phyloP scores from a whole-genome alignment of 1,140 invertebrate genomes.

The Drosophila willistoni region DNA sequence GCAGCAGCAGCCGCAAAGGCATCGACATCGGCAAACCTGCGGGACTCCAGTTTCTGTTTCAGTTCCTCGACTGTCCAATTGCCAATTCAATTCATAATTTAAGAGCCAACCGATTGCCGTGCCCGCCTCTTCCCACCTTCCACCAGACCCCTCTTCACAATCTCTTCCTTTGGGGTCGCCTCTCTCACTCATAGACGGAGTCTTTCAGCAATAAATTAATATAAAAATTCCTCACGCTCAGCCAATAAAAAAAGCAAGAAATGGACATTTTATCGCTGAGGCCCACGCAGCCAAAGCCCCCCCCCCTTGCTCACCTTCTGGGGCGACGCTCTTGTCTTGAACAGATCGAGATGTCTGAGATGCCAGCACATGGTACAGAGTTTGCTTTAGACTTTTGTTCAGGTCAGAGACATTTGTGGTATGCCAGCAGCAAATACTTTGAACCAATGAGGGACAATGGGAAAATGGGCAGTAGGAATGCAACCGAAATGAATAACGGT shows the following conservation, averaged over 20 bases:
- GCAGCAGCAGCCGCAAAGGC: constrained; percentile 40
- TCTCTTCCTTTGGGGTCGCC: not conserved
- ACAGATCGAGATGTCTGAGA: constrained; percentile 63
- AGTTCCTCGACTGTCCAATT: constrained; percentile 33
- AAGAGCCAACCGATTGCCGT: constrained; percentile 62
- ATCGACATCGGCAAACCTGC: constrained; percentile 31
- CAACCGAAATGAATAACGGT: not conserved
- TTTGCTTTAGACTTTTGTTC: constrained; percentile 57
- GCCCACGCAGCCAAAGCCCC: constrained; percentile 1
- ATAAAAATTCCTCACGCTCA: constrained; percentile 81
- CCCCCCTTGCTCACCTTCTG: not conserved
- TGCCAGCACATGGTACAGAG: constrained; percentile 67
- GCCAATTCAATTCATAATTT: constrained; percentile 79
- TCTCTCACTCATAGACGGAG: constrained; percentile 20
- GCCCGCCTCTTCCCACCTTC: not conserved
- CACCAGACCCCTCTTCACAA: too few species aligned
- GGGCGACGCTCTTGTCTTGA: constrained; percentile 12
- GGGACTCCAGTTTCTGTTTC: constrained; percentile 30
- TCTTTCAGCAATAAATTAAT: constrained; percentile 73
- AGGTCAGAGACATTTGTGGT: constrained; percentile 54
- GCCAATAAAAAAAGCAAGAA: constrained; percentile 76
- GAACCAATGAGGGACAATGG: not conserved
- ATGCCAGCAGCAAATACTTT: constrained; percentile 49
- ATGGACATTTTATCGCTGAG: constrained; percentile 67
- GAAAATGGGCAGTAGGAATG: constrained; percentile 4